Evolutionary conservation across 1,140 invertebrate species (phyloP).

Genomic region (Heliconius hermathena): DNA sequence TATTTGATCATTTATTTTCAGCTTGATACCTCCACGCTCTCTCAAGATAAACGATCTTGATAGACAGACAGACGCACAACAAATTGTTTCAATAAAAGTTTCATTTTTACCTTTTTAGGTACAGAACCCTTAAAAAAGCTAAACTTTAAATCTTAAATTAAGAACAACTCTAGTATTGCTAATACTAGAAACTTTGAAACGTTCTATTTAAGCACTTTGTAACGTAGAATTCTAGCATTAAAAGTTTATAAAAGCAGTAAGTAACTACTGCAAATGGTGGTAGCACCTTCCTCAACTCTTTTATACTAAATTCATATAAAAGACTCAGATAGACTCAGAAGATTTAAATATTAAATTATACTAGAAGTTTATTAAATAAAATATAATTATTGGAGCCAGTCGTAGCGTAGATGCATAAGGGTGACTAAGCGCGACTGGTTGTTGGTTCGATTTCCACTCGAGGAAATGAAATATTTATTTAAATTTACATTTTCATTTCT

Average conservation of each 20-base stretch:
- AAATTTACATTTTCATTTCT: too few relatives aligned
- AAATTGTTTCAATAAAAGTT: too few relatives aligned
- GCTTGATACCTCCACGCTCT: too few relatives aligned
- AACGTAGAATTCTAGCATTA: conserved; percentile 32
- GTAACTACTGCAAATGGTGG: conserved; percentile 35
- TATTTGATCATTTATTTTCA: too few relatives aligned
- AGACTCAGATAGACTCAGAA: too few relatives aligned
- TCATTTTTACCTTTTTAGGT: too few relatives aligned
- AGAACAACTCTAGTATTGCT: not conserved
- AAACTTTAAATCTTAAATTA: not conserved
- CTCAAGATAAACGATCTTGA: too few relatives aligned
- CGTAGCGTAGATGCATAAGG: not conserved
- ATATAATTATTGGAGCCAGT: too few relatives aligned
- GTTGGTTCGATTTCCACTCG: too few relatives aligned
- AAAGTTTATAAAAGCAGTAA: conserved; percentile 34
- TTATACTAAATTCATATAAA: conserved; percentile 37
- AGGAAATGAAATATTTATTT: too few relatives aligned
- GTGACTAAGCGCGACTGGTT: too few relatives aligned
- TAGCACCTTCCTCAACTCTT: conserved; percentile 30
- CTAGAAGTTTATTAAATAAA: not conserved
- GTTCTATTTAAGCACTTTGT: conserved; percentile 44
- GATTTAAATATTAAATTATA: not conserved
- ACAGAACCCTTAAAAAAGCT: not conserved
- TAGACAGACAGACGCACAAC: too few relatives aligned
- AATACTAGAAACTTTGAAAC: conserved; percentile 18